Percentiles rank a stretch among this genome's conserved stretches.
Conservation (phyloP, 2,888 invertebrate species). For the Lamellibrachia satsuma region DNA sequence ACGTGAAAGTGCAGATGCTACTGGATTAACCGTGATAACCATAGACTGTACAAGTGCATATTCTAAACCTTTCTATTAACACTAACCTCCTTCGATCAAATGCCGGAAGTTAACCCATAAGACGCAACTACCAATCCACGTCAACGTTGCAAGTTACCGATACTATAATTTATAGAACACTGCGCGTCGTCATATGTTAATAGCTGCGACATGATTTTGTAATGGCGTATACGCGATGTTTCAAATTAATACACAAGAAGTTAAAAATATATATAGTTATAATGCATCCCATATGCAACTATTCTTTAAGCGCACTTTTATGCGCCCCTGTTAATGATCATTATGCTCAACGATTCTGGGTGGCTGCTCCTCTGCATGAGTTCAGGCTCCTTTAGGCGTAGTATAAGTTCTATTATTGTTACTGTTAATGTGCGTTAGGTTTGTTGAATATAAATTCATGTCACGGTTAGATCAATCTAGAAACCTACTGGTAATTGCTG, state of each 20-base stretch:
- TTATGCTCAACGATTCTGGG: too few species aligned
- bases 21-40: neutral
- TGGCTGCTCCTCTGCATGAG: too few species aligned
- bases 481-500: too few species aligned
- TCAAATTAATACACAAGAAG: neutral
- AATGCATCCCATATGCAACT: too few species aligned
- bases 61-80: neutral
- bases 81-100: neutral
- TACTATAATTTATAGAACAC: conserved; percentile 4
- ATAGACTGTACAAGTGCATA: neutral
- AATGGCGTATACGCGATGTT: neutral
- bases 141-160: neutral
- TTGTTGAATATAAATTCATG: too few species aligned
- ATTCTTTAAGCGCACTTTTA: too few species aligned
- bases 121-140: neutral
- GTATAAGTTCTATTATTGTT: too few species aligned
- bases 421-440: too few species aligned
- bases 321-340: too few species aligned
- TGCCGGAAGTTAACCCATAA: neutral
- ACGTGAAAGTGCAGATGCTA: neutral
- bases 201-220: neutral
- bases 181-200: neutral
- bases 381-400: too few species aligned
- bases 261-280: too few species aligned
- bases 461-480: too few species aligned